Evolutionary conservation across 2,113 vertebrate genomes (phyloP).

Genomic region (Sigmodon hispidus): DNA sequence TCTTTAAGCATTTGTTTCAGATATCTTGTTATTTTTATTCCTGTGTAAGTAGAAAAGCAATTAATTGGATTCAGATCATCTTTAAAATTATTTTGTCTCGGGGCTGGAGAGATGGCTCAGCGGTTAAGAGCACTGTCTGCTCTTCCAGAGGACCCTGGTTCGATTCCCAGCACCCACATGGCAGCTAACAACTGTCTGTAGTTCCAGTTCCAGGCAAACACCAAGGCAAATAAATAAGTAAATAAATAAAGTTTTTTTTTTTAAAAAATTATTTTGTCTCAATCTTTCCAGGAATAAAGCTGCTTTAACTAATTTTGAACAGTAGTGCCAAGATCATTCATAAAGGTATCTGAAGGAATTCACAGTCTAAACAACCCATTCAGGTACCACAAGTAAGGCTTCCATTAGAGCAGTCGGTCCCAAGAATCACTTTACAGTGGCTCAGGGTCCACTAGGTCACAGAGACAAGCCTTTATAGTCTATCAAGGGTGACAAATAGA

Average conservation of each 20-base stretch:
- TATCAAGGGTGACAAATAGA: slow-evolving; percentile 63
- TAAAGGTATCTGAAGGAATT: neutral
- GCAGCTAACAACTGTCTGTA: too few species aligned
- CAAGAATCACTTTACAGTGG: slow-evolving; percentile 3
- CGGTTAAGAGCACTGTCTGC: too few species aligned
- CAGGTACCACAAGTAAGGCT: neutral
- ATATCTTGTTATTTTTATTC: slow-evolving; percentile 1
- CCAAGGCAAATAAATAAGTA: too few species aligned
- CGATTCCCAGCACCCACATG: too few species aligned
- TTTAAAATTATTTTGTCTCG: slow-evolving; percentile 16
- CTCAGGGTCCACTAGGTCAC: neutral
- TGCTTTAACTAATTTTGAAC: neutral
- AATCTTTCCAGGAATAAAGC: neutral
- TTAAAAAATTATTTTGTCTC: neutral
- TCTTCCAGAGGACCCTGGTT: too few species aligned
- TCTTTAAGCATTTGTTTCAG: slow-evolving; percentile 39
- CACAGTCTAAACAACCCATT: neutral
- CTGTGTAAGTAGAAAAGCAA: neutral
- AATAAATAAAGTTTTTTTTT: too few species aligned
- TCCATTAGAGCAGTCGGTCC: neutral
- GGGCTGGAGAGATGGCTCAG: too few species aligned
- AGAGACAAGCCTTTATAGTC: slow-evolving; percentile 43
- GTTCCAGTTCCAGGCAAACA: too few species aligned
- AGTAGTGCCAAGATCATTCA: neutral
- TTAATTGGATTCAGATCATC: neutral